phyloP scores from a whole-genome alignment of 1,140 invertebrate species.

The Panagrolaimus sp. region DNA sequence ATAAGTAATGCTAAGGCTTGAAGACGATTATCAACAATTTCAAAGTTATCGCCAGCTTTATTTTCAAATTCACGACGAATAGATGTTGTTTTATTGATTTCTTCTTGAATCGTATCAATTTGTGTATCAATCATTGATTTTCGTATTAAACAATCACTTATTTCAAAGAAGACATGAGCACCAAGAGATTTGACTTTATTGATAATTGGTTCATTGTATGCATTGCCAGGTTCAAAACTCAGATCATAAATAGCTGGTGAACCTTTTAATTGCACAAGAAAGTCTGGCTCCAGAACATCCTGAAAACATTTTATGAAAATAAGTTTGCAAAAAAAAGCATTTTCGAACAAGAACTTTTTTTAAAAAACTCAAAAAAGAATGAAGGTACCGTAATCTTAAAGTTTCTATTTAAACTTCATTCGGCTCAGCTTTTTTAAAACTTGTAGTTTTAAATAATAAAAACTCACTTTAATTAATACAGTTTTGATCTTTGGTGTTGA shows the following conservation, averaged over 20 bases:
- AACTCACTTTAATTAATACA: conserved; percentile 7
- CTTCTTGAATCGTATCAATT: conserved; percentile 50
- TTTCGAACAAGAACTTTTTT: too few species aligned
- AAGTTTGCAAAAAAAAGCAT: too few species aligned
- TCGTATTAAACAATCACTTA: conserved; percentile 55
- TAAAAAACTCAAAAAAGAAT: too few species aligned
- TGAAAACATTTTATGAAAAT: too few species aligned
- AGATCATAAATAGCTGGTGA: conserved; percentile 50
- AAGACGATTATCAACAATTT: conserved; percentile 60
- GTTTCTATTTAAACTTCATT: too few species aligned
- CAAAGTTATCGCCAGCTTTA: conserved; percentile 60
- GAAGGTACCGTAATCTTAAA: too few species aligned
- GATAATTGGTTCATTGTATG: conserved; percentile 70
- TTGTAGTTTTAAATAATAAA: too few species aligned
- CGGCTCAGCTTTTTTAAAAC: too few species aligned
- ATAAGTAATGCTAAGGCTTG: conserved; percentile 74
- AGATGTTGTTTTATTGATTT: conserved; percentile 48
- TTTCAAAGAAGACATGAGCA: conserved; percentile 67
- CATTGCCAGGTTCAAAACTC: conserved; percentile 58
- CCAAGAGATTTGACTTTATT: conserved; percentile 73
- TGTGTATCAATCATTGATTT: conserved; percentile 59
- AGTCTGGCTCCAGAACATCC: conserved; percentile 57
- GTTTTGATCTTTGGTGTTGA: background rate
- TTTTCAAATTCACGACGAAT: conserved; percentile 54
- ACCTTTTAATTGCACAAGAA: conserved; percentile 40